These are phyloP conservation scores for Zaprionus ghesquierei DNA, from an alignment of 1,140 invertebrate species.

Conservation along the genomic window DNA sequence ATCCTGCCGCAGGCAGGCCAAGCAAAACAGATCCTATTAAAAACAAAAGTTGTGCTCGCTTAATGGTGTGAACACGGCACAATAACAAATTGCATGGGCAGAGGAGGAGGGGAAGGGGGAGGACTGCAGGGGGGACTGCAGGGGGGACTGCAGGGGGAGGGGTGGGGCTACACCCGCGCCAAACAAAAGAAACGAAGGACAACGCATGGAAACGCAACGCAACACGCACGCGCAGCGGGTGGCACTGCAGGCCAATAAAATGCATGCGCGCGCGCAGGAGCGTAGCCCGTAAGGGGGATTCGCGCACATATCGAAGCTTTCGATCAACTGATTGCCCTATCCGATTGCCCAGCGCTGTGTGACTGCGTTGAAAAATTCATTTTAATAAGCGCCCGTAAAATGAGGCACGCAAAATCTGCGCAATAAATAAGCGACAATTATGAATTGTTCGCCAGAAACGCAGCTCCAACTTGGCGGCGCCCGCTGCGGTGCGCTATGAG, in stretches of 20 bases:
- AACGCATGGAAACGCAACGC: constrained; percentile 45
- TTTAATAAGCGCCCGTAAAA: constrained; percentile 81
- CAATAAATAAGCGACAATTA: constrained; percentile 81
- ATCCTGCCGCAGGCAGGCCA: constrained; percentile 45
- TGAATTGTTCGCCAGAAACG: constrained; percentile 61
- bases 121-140: no score
- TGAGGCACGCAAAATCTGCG: constrained; percentile 65
- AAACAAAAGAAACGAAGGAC: constrained; percentile 48
- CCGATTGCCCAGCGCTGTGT: constrained; percentile 45
- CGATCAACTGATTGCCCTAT: constrained; percentile 67
- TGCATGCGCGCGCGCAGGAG: neutral
- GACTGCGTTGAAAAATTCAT: constrained; percentile 71
- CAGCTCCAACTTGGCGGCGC: constrained; percentile 36
- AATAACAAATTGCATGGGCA: constrained; percentile 62
- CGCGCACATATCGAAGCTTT: constrained; percentile 72
- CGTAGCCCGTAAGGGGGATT: neutral
- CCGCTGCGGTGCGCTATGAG: constrained; percentile 59
- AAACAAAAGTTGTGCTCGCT: constrained; percentile 52
- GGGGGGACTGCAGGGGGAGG: no score
- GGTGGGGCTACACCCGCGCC: constrained; percentile 21
- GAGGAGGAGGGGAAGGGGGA: neutral
- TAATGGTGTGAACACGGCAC: constrained; percentile 72
- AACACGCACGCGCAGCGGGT: constrained; percentile 77
- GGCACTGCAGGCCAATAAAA: constrained; percentile 69
- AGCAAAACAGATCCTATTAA: constrained; percentile 17